These are phyloP conservation scores for Dryas iulia DNA, from an alignment of 1,140 invertebrate species.

Conservation along the genomic window DNA sequence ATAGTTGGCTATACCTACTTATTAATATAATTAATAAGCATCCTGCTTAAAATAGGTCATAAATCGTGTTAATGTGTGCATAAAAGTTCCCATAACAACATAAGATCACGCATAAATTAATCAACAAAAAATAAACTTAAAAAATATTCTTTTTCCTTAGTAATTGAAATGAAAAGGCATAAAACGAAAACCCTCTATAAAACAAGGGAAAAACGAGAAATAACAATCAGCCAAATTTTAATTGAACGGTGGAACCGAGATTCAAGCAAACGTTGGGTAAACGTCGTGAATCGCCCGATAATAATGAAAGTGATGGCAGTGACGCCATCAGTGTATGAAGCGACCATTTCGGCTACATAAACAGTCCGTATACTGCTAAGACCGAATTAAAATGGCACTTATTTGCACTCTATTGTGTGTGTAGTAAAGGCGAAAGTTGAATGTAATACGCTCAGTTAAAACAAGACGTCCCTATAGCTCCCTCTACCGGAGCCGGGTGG, in stretches of 20 bases:
- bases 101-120: background rate
- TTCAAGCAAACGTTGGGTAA: slow-evolving; percentile 66
- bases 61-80: too few species aligned
- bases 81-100: background rate
- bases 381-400: slow-evolving; percentile 41
- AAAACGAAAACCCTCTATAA: background rate
- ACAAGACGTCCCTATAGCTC: slow-evolving; percentile 45
- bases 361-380: slow-evolving; percentile 69
- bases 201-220: slow-evolving; percentile 29
- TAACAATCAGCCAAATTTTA: slow-evolving; percentile 64
- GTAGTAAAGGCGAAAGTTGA: slow-evolving; percentile 37
- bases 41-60: too few species aligned
- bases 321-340: slow-evolving; percentile 77
- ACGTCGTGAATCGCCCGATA: slow-evolving; percentile 78
- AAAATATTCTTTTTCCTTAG: background rate
- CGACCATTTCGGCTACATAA: slow-evolving; percentile 78
- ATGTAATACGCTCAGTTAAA: slow-evolving; percentile 30
- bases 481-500: slow-evolving; percentile 58
- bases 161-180: slow-evolving; percentile 1
- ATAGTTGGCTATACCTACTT: too few species aligned
- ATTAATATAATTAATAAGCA: too few species aligned
- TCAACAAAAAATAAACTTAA: background rate
- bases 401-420: slow-evolving; percentile 35
- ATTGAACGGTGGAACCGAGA: slow-evolving; percentile 69
- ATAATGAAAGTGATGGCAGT: slow-evolving; percentile 78